These are phyloP conservation scores for Tortricodes alternella DNA, from an alignment of 2,888 invertebrate species.

Conservation along the genomic window DNA sequence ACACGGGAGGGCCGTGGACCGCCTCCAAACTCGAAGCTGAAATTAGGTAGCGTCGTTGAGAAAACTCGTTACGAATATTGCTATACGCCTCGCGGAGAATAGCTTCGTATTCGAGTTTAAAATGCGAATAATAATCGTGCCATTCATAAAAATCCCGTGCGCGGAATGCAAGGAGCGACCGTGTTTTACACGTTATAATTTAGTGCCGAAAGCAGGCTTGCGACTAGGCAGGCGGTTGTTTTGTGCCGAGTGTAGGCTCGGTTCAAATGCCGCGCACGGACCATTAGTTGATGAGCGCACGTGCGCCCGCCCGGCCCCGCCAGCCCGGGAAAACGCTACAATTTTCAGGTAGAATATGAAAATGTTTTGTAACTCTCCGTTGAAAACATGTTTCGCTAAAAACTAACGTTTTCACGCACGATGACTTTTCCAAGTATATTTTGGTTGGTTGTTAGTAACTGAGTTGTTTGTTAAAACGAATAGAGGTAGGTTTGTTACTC, in stretches of 20 bases:
- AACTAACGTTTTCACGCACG: constrained; percentile 78
- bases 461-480: constrained; percentile 11
- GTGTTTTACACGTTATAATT: constrained; percentile 82
- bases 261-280: constrained; percentile 83
- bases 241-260: constrained; percentile 77
- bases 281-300: constrained; percentile 83
- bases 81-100: constrained; percentile 79
- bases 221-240: constrained; percentile 69
- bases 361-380: constrained; percentile 74
- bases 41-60: constrained; percentile 76
- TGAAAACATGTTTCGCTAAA: constrained; percentile 72
- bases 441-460: constrained; percentile 48
- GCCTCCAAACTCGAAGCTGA: constrained; percentile 65
- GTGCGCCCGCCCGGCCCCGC: constrained; percentile 61
- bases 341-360: constrained; percentile 78
- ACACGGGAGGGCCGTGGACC: constrained; percentile 35
- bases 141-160: constrained; percentile 80
- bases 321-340: constrained; percentile 65
- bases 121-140: constrained; percentile 81
- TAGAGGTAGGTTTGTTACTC: not conserved
- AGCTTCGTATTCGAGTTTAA: constrained; percentile 79
- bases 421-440: constrained; percentile 70
- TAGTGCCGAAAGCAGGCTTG: constrained; percentile 77
- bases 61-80: constrained; percentile 82
- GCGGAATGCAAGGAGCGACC: constrained; percentile 78